phyloP scores from a whole-genome alignment of 2,797 vertebrate genomes.

The Saxicola maurus region DNA sequence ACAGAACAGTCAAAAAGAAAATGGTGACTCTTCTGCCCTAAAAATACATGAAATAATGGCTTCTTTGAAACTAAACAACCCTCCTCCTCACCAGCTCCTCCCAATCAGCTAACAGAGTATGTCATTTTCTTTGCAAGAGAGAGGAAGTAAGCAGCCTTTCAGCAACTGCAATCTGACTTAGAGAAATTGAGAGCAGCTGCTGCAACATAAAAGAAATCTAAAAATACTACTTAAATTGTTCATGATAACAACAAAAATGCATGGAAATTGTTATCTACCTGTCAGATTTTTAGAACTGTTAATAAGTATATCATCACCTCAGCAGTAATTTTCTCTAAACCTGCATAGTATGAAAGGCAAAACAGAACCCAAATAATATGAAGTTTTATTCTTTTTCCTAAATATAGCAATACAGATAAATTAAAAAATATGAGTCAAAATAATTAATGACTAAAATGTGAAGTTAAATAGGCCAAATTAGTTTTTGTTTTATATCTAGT shows the following conservation, averaged over 20 bases:
- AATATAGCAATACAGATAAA: background rate
- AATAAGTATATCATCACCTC: conserved; percentile 20
- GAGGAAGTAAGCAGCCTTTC: conserved; percentile 45
- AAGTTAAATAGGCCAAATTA: background rate
- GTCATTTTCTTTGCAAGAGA: conserved; percentile 37
- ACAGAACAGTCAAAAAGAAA: conserved; percentile 22
- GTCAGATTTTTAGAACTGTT: conserved; percentile 5
- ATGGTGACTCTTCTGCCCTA: conserved; percentile 5
- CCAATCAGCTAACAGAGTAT: background rate
- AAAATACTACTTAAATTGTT: conserved; percentile 59
- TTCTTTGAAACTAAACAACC: conserved; percentile 8
- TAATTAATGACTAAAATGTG: background rate
- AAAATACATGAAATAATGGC: conserved; percentile 22
- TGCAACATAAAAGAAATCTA: conserved; percentile 55
- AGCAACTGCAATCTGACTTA: conserved; percentile 23
- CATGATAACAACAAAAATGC: background rate
- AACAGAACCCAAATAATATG: background rate
- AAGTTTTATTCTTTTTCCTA: background rate
- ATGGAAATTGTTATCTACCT: conserved; percentile 41
- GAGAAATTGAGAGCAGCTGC: conserved; percentile 43
- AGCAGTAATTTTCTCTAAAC: conserved; percentile 23
- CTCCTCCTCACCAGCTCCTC: background rate
- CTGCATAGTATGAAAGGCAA: background rate
- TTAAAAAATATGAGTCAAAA: background rate
- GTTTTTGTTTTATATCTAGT: background rate